These are phyloP conservation scores for Macropus fuliginosus DNA, from an alignment of 2,797 vertebrate species.

Conservation along the genomic window DNA sequence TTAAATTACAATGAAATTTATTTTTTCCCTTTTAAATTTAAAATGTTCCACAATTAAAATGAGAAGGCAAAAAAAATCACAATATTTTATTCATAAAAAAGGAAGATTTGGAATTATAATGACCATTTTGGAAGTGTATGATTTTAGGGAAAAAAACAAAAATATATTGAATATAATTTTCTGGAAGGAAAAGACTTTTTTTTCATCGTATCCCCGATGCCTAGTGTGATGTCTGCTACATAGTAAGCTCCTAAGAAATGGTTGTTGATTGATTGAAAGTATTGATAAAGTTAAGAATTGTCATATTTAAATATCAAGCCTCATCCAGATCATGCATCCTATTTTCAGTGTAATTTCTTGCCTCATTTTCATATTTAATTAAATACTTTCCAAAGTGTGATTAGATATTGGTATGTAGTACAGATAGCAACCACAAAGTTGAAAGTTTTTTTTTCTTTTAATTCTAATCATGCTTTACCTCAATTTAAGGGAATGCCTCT, in stretches of 20 bases:
- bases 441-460: neutral
- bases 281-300: slow-evolving; percentile 12
- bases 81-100: neutral
- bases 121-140: slow-evolving; percentile 17
- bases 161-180: neutral
- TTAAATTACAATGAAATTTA: neutral
- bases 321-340: neutral
- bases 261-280: neutral
- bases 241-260: neutral
- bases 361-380: slow-evolving; percentile 50
- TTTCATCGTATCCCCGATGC: neutral
- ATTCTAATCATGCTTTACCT: neutral
- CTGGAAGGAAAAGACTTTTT: neutral
- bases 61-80: neutral
- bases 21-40: slow-evolving; percentile 25
- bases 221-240: neutral
- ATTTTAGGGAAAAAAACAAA: slow-evolving; percentile 51
- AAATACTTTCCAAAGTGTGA: slow-evolving; percentile 50
- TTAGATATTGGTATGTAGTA: slow-evolving; percentile 65
- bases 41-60: slow-evolving; percentile 37
- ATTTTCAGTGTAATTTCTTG: slow-evolving; percentile 14
- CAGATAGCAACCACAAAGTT: slow-evolving; percentile 23
- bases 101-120: neutral
- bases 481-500: neutral
- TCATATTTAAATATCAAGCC: neutral